These are phyloP conservation scores for Xestia sexstrigata DNA, from an alignment of 2,888 invertebrate species.

Conservation along the genomic window DNA sequence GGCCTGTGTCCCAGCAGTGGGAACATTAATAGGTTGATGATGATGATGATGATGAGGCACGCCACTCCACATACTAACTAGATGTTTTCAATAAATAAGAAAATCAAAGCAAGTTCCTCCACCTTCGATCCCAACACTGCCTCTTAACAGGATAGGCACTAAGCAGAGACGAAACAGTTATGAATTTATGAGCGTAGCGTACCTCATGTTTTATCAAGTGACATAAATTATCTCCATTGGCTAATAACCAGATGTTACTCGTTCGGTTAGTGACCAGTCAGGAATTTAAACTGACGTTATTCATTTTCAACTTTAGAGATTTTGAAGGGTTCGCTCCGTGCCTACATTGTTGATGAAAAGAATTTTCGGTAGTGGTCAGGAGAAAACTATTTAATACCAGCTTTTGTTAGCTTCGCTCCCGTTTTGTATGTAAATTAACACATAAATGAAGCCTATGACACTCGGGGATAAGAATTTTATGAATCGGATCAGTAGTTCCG, in stretches of 20 bases:
- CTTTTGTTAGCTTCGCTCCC: neutral
- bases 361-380: neutral
- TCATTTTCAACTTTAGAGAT: constrained; percentile 43
- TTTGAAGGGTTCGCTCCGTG: neutral
- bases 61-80: neutral
- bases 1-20: no score
- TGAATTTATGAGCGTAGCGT: constrained; percentile 62
- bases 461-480: neutral
- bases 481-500: neutral
- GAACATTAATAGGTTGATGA: no score
- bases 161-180: constrained; percentile 58
- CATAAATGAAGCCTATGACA: neutral
- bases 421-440: neutral
- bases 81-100: neutral
- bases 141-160: constrained; percentile 40
- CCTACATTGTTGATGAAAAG: neutral
- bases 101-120: neutral
- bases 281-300: constrained; percentile 62
- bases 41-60: no score
- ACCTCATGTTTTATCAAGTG: constrained; percentile 66
- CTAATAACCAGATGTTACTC: constrained; percentile 65
- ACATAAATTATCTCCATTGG: constrained; percentile 70
- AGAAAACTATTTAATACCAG: neutral
- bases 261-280: constrained; percentile 53
- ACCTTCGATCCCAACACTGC: neutral